Evolutionary conservation across 2,797 vertebrate genomes (phyloP), one percentile per base, ranked within the genome.

Genomic region (Myotis vivesi): DNA sequence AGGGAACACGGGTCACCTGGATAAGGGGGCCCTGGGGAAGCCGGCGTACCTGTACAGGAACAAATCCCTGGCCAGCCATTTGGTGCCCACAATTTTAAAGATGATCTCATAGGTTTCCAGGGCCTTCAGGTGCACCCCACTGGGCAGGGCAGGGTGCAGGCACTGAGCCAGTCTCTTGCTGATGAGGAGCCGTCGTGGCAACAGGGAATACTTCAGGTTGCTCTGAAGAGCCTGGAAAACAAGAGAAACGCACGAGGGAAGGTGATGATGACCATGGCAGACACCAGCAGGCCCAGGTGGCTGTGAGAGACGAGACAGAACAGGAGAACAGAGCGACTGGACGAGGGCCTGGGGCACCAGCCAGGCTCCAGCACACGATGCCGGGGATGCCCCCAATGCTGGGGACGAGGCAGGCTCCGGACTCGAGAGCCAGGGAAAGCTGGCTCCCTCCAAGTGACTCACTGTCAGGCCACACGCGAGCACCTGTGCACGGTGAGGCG

Each of bases 21-120:
- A 25, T 9, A 23, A 57, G 36, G 2, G 4, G 6, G 6, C 20
- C n/a, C 4, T 0, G 13, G 79, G 69, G 94, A 46, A 75, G 80
- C 80, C 68, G 2, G 19, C 1, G 51, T 95, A 99, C 99, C 99
- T 99, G 99, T 99, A 99, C 33, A 99, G 98, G 97, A 99, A 99
- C 92, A 99, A 98, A 97, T 99, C 99, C 97, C 99, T 99, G 97
- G 99, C 99, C 85, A 99, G 98, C 99, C 99, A 99, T 99, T 99
- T 99, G 95, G 99, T 99, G 28, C 99, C 99, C 28, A 99, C 99
- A 77, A 99, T 99, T 98, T 99, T 99, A 90, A 99, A 99, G 98
- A 99, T 99, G 84, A 99, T 98, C 97, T 99, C 99, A 2, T 99
- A 99, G 33, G 99, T 99, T 97, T 99, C 99, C n/a, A 99, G 98